phyloP scores from a whole-genome alignment of 2,797 vertebrate species.

The Acipenser ruthenus region DNA sequence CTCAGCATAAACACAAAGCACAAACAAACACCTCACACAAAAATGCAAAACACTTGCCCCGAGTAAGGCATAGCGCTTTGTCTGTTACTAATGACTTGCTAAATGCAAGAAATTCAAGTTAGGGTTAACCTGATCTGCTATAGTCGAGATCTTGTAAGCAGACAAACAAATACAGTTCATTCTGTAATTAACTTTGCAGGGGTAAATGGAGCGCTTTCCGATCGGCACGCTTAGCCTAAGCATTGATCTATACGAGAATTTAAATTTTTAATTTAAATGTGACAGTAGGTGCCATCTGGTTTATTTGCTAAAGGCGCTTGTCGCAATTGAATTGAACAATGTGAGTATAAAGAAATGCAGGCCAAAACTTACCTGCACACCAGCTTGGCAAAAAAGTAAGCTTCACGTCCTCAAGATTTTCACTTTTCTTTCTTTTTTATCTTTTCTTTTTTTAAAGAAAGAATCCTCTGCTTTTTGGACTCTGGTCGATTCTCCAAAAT shows the following conservation, averaged over 20 bases:
- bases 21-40: constrained; percentile 41
- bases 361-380: constrained; percentile 97
- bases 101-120: constrained; percentile 31
- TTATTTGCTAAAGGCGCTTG: constrained; percentile 58
- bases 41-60: constrained; percentile 60
- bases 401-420: constrained; percentile 61
- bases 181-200: constrained; percentile 8
- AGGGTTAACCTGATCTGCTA: constrained; percentile 33
- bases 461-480: constrained; percentile 39
- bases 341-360: constrained; percentile 56
- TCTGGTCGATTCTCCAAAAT: constrained; percentile 46
- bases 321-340: constrained; percentile 62
- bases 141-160: not conserved
- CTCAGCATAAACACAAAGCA: constrained; percentile 39
- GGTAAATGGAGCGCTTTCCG: constrained; percentile 3
- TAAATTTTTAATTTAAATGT: constrained; percentile 44
- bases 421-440: constrained; percentile 58
- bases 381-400: constrained; percentile 71
- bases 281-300: constrained; percentile 35
- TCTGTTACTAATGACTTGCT: not conserved
- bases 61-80: constrained; percentile 27
- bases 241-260: constrained; percentile 24
- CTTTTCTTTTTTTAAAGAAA: constrained; percentile 26
- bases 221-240: constrained; percentile 31
- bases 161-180: not conserved